Evolutionary conservation across 2,888 invertebrate genomes (phyloP).

Genomic region (Chirona hameri): DNA sequence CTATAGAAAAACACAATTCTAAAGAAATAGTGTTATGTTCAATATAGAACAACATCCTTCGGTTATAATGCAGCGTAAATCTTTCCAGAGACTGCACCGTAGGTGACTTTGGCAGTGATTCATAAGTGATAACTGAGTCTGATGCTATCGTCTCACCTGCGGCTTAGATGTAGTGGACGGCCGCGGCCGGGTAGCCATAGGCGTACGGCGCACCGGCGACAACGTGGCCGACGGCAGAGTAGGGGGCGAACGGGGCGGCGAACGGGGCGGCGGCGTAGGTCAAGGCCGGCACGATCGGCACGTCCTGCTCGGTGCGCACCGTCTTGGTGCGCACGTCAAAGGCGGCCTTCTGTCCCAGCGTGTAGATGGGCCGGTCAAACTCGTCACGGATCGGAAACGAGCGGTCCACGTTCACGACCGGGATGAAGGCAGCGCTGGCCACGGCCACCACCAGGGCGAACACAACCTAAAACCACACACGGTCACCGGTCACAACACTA

Average conservation of each 20-base stretch:
- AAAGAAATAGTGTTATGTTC: too few species aligned
- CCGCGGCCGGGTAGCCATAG: not conserved
- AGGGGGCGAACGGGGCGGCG: not conserved
- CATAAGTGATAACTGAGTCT: too few species aligned
- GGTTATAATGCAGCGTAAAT: too few species aligned
- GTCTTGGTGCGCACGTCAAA: constrained; percentile 22
- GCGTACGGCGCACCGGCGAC: not conserved
- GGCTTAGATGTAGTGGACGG: not conserved
- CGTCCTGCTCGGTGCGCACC: constrained; percentile 4
- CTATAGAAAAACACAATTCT: too few species aligned
- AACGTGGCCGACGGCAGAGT: not conserved
- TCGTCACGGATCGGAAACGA: not conserved
- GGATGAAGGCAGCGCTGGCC: not conserved
- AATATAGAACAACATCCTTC: too few species aligned
- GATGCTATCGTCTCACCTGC: too few species aligned
- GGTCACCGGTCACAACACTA: not conserved
- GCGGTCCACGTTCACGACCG: constrained; percentile 5
- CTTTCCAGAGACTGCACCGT: too few species aligned
- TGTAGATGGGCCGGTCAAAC: constrained; percentile 23
- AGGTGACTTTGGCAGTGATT: too few species aligned
- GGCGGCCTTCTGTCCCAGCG: not conserved
- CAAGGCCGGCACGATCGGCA: not conserved
- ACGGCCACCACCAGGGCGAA: constrained; percentile 11
- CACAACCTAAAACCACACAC: not conserved
- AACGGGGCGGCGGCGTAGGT: not conserved